Evolutionary conservation across 2,888 invertebrate genomes (phyloP).

Genomic region (Blastobasis adustella): DNA sequence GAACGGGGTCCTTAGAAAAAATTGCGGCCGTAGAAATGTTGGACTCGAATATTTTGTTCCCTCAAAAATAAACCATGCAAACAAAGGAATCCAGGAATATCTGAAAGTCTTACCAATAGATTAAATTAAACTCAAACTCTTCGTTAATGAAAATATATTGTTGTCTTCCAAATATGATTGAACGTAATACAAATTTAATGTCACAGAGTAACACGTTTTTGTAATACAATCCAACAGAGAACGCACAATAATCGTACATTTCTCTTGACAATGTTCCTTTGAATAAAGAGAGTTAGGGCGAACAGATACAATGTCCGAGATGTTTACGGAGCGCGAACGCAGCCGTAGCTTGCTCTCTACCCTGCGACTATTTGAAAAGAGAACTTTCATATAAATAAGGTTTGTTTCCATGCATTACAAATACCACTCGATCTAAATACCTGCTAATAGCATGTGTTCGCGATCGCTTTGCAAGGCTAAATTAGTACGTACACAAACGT

Average conservation of each 20-base stretch:
- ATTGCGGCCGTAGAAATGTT: no score
- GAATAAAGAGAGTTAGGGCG: conserved; percentile 69
- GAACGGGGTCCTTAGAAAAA: conserved; percentile 21
- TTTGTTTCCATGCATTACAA: conserved; percentile 31
- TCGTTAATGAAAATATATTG: no score
- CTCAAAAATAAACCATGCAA: background rate
- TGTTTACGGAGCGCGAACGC: conserved; percentile 60
- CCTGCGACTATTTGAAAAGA: conserved; percentile 37
- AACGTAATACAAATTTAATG: no score
- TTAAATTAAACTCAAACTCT: no score
- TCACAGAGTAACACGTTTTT: conserved; percentile 59
- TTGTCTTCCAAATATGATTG: no score
- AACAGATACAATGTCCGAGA: conserved; percentile 70
- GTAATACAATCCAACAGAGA: conserved; percentile 69
- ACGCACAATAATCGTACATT: conserved; percentile 70
- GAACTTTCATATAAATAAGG: conserved; percentile 45
- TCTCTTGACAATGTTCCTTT: conserved; percentile 71
- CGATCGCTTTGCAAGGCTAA: conserved; percentile 46
- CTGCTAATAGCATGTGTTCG: conserved; percentile 41
- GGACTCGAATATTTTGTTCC: conserved; percentile 1
- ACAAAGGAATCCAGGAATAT: background rate
- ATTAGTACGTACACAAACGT: conserved; percentile 64
- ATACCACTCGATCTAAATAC: conserved; percentile 35
- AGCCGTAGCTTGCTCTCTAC: conserved; percentile 19
- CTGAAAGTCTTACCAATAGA: no score